Evolutionary conservation across 1,140 invertebrate species (phyloP).

Genomic region (Tachypleus tridentatus): DNA sequence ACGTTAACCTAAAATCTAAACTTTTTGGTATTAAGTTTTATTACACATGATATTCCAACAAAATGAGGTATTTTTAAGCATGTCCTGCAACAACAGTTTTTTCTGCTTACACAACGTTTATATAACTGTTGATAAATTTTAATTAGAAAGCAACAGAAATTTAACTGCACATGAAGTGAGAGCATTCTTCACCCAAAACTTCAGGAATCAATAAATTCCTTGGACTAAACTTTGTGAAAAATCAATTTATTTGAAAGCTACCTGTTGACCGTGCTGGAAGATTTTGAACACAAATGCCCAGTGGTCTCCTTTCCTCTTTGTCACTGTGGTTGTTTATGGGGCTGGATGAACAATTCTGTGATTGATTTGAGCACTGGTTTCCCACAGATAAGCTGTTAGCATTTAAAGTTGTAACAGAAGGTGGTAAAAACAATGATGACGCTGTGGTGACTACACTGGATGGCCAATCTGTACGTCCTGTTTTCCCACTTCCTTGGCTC

Average conservation of each 20-base stretch:
- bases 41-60: too few relatives aligned
- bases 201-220: neutral
- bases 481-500: slow-evolving; percentile 15
- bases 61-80: too few relatives aligned
- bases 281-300: slow-evolving; percentile 85
- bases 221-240: slow-evolving; percentile 8
- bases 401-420: slow-evolving; percentile 12
- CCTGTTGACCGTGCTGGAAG: slow-evolving; percentile 69
- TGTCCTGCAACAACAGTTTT: too few relatives aligned
- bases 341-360: slow-evolving; percentile 4
- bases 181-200: neutral
- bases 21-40: too few relatives aligned
- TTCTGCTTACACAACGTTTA: too few relatives aligned
- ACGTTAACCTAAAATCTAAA: too few relatives aligned
- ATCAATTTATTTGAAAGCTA: slow-evolving; percentile 27
- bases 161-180: too few relatives aligned
- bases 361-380: slow-evolving; percentile 8
- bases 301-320: slow-evolving; percentile 55
- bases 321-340: slow-evolving; percentile 21
- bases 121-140: too few relatives aligned
- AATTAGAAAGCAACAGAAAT: too few relatives aligned
- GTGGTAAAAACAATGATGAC: slow-evolving; percentile 12
- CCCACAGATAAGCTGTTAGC: slow-evolving; percentile 11
- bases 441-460: slow-evolving; percentile 17
- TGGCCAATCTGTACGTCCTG: slow-evolving; percentile 17